Evolutionary conservation across 2,888 invertebrate genomes (phyloP).

Genomic region (Sarcophaga subvicina): DNA sequence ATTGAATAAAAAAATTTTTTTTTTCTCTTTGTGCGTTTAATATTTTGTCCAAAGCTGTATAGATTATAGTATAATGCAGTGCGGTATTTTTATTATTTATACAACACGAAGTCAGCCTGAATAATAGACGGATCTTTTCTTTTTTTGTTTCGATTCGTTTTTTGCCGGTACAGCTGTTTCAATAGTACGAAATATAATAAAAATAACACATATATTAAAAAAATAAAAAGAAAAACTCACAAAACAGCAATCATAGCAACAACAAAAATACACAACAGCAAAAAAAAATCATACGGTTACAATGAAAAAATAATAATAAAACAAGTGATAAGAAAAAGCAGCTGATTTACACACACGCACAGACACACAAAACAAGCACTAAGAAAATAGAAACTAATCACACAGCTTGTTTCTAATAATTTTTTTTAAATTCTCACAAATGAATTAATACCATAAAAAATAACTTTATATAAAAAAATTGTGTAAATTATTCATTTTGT

Average conservation of each 20-base stretch:
- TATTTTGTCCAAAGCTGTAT: no score
- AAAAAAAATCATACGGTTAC: conserved; percentile 52
- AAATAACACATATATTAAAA: conserved; percentile 8
- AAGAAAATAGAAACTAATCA: background rate
- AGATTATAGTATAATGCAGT: no score
- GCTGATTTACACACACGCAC: conserved; percentile 42
- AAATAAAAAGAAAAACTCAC: background rate
- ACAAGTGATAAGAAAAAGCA: conserved; percentile 53
- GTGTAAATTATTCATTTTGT: conserved; percentile 24
- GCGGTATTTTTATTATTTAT: no score
- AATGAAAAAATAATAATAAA: conserved; percentile 38
- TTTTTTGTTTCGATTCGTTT: background rate
- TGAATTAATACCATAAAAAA: no score
- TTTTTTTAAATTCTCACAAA: no score
- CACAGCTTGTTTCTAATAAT: background rate
- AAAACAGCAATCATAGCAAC: conserved; percentile 18
- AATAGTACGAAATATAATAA: conserved; percentile 20
- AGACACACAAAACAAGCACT: background rate
- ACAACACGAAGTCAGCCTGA: no score
- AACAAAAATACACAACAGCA: conserved; percentile 8
- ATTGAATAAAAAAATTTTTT: no score
- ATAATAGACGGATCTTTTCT: no score
- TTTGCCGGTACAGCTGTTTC: conserved; percentile 69
- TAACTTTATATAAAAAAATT: background rate
- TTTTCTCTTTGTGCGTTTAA: no score